Evolutionary conservation across 2,888 invertebrate genomes (phyloP).

Genomic region (Sturmia bella): DNA sequence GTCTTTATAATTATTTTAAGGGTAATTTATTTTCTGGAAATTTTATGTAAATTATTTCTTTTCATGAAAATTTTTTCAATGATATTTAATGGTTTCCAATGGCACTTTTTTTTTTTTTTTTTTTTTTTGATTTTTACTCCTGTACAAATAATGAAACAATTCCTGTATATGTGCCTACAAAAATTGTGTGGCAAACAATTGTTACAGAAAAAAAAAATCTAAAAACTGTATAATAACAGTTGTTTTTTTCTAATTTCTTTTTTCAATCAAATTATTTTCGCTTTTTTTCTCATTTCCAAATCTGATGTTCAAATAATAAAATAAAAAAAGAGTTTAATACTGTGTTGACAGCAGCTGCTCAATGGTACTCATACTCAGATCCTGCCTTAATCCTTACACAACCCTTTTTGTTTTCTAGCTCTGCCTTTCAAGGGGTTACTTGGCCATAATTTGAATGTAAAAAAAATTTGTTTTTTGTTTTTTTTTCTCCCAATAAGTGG

Average conservation of each 20-base stretch:
- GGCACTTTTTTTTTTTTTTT: neutral
- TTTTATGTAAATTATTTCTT: slow-evolving; percentile 42
- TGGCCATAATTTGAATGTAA: slow-evolving; percentile 8
- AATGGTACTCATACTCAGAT: slow-evolving; percentile 43
- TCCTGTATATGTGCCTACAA: neutral
- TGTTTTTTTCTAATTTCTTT: slow-evolving; percentile 12
- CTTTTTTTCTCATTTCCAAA: slow-evolving; percentile 6
- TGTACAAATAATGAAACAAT: neutral
- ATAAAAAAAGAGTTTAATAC: slow-evolving; percentile 39
- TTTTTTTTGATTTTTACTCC: too few relatives aligned
- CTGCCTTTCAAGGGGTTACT: slow-evolving; percentile 26
- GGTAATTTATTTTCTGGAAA: slow-evolving; percentile 7
- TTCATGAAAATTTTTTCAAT: neutral
- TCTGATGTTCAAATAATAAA: slow-evolving; percentile 46
- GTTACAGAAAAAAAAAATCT: neutral
- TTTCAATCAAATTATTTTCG: slow-evolving; percentile 33
- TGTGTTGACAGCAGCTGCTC: slow-evolving; percentile 65
- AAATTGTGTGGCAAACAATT: slow-evolving; percentile 31
- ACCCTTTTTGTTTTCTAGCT: slow-evolving; percentile 43
- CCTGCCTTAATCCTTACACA: slow-evolving; percentile 33
- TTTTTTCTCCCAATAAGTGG: neutral
- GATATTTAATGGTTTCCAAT: slow-evolving; percentile 16
- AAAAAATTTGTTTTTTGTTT: too few relatives aligned
- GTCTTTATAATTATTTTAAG: slow-evolving; percentile 19
- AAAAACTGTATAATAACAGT: neutral